A percentile compares a stretch with the other conserved stretches of the same genome.
phyloP scores from a whole-genome alignment of 2,888 invertebrate genomes.

The Drosophila neutralis region DNA sequence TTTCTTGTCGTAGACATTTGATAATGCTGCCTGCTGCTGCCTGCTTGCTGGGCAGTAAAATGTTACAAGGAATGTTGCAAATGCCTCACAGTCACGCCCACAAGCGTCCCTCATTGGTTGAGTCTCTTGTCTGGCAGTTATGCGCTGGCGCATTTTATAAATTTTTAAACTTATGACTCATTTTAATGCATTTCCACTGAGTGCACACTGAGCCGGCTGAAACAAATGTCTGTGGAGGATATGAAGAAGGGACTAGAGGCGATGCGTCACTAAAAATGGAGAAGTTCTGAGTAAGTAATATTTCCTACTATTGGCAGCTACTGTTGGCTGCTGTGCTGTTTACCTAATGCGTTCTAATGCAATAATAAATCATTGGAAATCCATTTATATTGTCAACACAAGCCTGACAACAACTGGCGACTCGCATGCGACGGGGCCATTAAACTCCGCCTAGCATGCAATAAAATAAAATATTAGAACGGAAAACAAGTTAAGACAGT shows the following conservation, averaged over 20 bases:
- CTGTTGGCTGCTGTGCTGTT: constrained; percentile 16
- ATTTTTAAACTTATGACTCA: constrained; percentile 79
- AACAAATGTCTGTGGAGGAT: constrained; percentile 54
- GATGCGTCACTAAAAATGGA: constrained; percentile 13
- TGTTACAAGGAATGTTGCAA: constrained; percentile 63
- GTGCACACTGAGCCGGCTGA: constrained; percentile 62
- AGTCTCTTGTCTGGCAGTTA: constrained; percentile 55
- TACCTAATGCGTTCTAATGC: constrained; percentile 81
- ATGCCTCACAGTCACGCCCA: constrained; percentile 56
- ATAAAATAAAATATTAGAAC: constrained; percentile 51
- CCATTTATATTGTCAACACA: constrained; percentile 83
- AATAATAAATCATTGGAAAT: constrained; percentile 83
- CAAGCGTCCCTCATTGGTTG: constrained; percentile 7
- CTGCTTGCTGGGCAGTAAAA: constrained; percentile 53
- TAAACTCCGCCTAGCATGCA: constrained; percentile 60
- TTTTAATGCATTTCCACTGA: constrained; percentile 78
- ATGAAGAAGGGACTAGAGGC: neutral
- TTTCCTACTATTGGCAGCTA: constrained; percentile 12
- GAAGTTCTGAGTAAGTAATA: constrained; percentile 6
- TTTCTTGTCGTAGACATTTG: constrained; percentile 75
- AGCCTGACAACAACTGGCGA: constrained; percentile 57
- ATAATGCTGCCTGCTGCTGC: constrained; percentile 61
- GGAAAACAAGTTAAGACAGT: constrained; percentile 52
- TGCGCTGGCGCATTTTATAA: constrained; percentile 78
- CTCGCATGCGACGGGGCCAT: constrained; percentile 62